phyloP scores from a whole-genome alignment of 2,113 vertebrate genomes.

The Gopherus evgoodei region DNA sequence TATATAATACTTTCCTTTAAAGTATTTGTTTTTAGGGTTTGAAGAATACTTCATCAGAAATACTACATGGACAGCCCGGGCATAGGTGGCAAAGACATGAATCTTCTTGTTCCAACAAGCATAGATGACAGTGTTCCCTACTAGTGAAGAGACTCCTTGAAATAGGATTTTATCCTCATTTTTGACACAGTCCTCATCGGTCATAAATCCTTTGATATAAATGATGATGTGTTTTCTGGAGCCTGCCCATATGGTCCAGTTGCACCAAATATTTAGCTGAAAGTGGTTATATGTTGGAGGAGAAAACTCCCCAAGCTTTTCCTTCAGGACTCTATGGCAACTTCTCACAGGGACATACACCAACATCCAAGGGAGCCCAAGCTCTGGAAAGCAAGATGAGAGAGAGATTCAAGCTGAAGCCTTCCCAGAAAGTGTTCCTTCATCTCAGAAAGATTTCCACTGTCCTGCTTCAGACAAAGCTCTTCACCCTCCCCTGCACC shows the following conservation, averaged over 20 bases:
- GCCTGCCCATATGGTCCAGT: conserved; percentile 78
- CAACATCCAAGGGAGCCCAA: conserved; percentile 23
- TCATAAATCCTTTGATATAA: conserved; percentile 47
- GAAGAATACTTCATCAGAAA: conserved; percentile 33
- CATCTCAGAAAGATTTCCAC: neutral
- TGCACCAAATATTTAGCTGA: conserved; percentile 81
- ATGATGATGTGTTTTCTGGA: conserved; percentile 50
- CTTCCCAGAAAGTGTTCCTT: neutral
- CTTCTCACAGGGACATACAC: conserved; percentile 81
- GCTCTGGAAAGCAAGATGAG: conserved; percentile 49
- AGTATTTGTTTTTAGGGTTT: neutral
- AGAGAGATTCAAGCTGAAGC: neutral
- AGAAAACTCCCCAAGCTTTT: conserved; percentile 74
- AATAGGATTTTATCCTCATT: conserved; percentile 70
- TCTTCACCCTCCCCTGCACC: neutral
- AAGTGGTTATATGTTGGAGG: conserved; percentile 75
- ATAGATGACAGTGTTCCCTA: conserved; percentile 37
- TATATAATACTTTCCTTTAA: conserved; percentile 63
- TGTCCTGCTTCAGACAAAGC: neutral
- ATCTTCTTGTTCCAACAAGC: conserved; percentile 59
- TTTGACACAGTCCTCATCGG: neutral
- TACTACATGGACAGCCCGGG: conserved; percentile 19
- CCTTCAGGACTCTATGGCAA: conserved; percentile 76
- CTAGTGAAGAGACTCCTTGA: neutral
- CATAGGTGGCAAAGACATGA: conserved; percentile 48